These are phyloP conservation scores for Sinodicranocentrus sp. DNA, from an alignment of 2,888 invertebrate species.

Conservation along the genomic window DNA sequence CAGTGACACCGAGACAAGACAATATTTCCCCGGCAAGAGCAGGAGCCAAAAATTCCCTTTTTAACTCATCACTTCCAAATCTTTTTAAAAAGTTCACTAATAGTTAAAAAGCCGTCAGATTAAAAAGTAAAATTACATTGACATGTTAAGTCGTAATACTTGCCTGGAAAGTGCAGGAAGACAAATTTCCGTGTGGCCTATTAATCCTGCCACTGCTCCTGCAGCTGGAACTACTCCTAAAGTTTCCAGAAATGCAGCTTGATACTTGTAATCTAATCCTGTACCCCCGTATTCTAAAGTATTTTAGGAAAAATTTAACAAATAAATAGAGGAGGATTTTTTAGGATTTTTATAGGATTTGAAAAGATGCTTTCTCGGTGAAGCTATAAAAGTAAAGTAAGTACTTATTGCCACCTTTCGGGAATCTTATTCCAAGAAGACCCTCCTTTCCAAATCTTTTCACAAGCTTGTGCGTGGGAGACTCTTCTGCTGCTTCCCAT, in stretches of 20 bases:
- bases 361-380: no score
- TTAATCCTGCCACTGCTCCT: constrained; percentile 81
- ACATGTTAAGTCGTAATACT: background rate
- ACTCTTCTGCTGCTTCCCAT: constrained; percentile 80
- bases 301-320: no score
- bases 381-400: no score
- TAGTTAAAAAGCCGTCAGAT: background rate
- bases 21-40: constrained; percentile 80
- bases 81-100: constrained; percentile 60
- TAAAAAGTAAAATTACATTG: background rate
- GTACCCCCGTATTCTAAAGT: constrained; percentile 81
- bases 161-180: constrained; percentile 80
- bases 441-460: constrained; percentile 81
- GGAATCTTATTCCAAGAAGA: constrained; percentile 80
- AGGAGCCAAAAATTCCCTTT: constrained; percentile 79
- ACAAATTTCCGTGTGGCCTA: constrained; percentile 81
- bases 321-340: no score
- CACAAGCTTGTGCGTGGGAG: constrained; percentile 81
- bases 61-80: constrained; percentile 80
- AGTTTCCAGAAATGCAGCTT: constrained; percentile 80
- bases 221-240: constrained; percentile 80
- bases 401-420: no score
- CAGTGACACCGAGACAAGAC: constrained; percentile 80
- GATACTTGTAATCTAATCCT: constrained; percentile 81
- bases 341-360: no score